Evolutionary conservation across 2,797 vertebrate genomes (phyloP).

Genomic region (Leuciscus waleckii): DNA sequence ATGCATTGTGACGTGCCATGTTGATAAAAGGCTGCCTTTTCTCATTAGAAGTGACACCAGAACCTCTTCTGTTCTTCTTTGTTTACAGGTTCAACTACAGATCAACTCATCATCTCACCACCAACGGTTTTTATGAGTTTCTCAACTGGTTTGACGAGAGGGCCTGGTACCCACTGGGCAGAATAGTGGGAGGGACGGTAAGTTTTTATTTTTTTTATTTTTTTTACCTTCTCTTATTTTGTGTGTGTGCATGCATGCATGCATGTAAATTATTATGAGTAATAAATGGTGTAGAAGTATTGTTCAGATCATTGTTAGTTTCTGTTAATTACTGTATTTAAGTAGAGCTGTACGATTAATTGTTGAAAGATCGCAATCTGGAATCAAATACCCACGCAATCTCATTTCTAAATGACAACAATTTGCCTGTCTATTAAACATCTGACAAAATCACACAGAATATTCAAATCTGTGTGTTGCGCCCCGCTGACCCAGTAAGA

Average conservation of each 20-base stretch:
- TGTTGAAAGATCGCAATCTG: no score
- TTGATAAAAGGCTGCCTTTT: background rate
- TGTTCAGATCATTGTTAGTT: background rate
- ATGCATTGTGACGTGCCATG: background rate
- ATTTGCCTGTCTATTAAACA: no score
- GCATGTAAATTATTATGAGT: background rate
- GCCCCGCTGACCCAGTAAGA: no score
- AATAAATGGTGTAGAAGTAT: background rate
- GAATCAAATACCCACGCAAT: no score
- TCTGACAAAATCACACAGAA: no score
- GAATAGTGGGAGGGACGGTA: slow-evolving; percentile 92
- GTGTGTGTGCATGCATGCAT: no score
- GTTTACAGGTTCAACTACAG: slow-evolving; percentile 88
- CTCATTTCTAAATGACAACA: no score
- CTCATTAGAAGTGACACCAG: background rate
- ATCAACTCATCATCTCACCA: slow-evolving; percentile 91
- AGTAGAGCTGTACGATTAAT: no score
- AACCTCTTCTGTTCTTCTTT: slow-evolving; percentile 1
- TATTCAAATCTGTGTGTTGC: no score
- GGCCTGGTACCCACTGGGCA: slow-evolving; percentile 91
- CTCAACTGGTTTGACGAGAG: slow-evolving; percentile 94
- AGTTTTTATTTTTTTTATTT: slow-evolving; percentile 57
- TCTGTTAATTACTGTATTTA: background rate
- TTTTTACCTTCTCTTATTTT: background rate
- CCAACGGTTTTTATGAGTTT: slow-evolving; percentile 92